Percentiles rank a stretch among this genome's conserved stretches.
Evolutionary conservation across 1,140 invertebrate genomes (phyloP).

Genomic region (Drosophila novamexicana): DNA sequence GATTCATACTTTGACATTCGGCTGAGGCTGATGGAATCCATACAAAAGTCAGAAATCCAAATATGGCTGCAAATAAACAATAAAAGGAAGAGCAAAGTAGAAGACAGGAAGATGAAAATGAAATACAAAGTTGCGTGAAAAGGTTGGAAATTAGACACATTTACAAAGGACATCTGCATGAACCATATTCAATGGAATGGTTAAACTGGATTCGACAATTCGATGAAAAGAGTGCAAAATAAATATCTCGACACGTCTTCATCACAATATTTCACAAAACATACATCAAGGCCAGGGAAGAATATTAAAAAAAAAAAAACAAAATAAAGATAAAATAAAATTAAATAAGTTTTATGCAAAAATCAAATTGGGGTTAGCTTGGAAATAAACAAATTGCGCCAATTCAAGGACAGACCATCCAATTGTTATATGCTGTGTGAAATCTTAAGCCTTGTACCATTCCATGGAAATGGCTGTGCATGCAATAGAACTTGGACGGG

Average conservation of each 20-base stretch:
- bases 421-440: not conserved
- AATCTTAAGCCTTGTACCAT: not conserved
- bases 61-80: slow-evolving; percentile 83
- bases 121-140: slow-evolving; percentile 43
- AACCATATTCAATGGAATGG: slow-evolving; percentile 3
- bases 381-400: not conserved
- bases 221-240: too few species aligned
- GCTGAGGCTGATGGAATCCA: slow-evolving; percentile 84
- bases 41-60: slow-evolving; percentile 84
- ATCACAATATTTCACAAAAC: not conserved
- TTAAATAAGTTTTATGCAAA: not conserved
- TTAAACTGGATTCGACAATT: not conserved
- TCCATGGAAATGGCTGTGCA: slow-evolving; percentile 11
- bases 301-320: not conserved
- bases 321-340: not conserved
- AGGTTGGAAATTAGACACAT: slow-evolving; percentile 14
- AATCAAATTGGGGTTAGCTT: not conserved
- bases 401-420: not conserved
- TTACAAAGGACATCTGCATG: slow-evolving; percentile 13
- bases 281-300: not conserved
- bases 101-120: slow-evolving; percentile 77
- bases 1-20: slow-evolving; percentile 85
- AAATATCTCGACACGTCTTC: too few species aligned
- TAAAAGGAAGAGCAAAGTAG: slow-evolving; percentile 79
- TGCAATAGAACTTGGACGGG: slow-evolving; percentile 16